These are phyloP conservation scores for Bedellia somnulentella DNA, from an alignment of 2,888 invertebrate species.

Conservation along the genomic window DNA sequence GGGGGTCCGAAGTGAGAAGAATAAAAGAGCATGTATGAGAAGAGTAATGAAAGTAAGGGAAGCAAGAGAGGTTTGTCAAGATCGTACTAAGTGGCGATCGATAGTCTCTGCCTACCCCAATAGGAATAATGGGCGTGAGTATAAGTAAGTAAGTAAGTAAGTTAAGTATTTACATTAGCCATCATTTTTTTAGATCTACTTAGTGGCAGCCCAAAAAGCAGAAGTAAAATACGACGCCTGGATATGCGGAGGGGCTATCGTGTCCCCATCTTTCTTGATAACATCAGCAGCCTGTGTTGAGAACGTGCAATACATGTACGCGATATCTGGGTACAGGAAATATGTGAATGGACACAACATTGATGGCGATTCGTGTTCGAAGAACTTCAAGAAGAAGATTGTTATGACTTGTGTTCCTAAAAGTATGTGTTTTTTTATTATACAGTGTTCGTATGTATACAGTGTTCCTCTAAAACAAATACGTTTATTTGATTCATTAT, in stretches of 20 bases:
- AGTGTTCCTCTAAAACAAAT: too few relatives aligned
- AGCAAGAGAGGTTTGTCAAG: too few relatives aligned
- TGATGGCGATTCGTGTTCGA: slow-evolving; percentile 12
- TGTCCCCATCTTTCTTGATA: slow-evolving; percentile 9
- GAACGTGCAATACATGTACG: slow-evolving; percentile 13
- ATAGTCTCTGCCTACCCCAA: too few relatives aligned
- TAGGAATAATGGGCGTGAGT: too few relatives aligned
- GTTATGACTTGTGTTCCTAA: slow-evolving; percentile 7
- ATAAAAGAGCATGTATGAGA: too few relatives aligned
- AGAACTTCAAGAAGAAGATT: slow-evolving; percentile 12
- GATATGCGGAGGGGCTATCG: slow-evolving; percentile 13
- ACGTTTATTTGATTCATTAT: too few relatives aligned
- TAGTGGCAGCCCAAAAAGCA: slow-evolving; percentile 1
- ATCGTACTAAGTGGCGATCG: too few relatives aligned
- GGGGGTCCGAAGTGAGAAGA: too few relatives aligned
- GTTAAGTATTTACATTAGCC: too few relatives aligned
- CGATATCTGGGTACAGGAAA: slow-evolving; percentile 15
- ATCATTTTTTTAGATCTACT: slow-evolving; percentile 2
- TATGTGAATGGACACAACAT: slow-evolving; percentile 11
- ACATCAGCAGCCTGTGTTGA: slow-evolving; percentile 14
- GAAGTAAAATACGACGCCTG: slow-evolving; percentile 8
- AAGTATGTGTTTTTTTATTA: slow-evolving; percentile 2
- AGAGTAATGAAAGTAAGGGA: too few relatives aligned
- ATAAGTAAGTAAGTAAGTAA: too few relatives aligned
- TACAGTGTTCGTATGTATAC: too few relatives aligned